Percentiles rank a stretch among this genome's conserved stretches.
Evolutionary conservation across 2,888 invertebrate genomes (phyloP).

Genomic region (Priocnemis perturbator): DNA sequence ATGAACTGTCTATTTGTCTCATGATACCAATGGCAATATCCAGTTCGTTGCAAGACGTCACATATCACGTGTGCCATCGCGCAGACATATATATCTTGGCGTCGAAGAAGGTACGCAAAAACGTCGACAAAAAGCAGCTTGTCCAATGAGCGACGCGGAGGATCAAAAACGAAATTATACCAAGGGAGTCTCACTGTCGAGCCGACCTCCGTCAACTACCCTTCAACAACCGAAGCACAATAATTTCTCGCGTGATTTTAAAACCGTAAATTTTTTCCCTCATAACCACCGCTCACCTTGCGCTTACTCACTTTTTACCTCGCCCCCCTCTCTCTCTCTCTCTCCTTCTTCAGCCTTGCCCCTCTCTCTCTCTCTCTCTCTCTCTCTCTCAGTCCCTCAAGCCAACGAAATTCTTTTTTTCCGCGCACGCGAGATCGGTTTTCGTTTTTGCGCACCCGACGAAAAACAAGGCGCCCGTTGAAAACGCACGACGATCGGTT

Average conservation of each 20-base stretch:
- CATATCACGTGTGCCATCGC: too few species aligned
- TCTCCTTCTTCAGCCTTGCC: too few species aligned
- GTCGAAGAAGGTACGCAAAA: too few species aligned
- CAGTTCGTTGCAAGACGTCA: too few species aligned
- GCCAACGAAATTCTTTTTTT: conserved; percentile 6
- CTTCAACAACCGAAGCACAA: conserved; percentile 57
- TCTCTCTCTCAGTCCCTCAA: conserved; percentile 38
- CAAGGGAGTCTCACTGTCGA: conserved; percentile 30
- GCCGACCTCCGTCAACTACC: conserved; percentile 11
- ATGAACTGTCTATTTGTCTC: too few species aligned
- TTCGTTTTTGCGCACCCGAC: conserved; percentile 55
- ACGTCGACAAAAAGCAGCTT: too few species aligned
- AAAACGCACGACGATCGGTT: conserved; percentile 70
- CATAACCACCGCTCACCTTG: conserved; percentile 51
- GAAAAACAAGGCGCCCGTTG: conserved; percentile 54
- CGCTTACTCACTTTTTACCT: background rate
- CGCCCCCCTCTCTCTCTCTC: conserved; percentile 35
- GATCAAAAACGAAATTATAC: too few species aligned
- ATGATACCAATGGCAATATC: too few species aligned
- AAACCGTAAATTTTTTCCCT: conserved; percentile 75
- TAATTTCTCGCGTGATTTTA: conserved; percentile 75
- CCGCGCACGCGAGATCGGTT: conserved; percentile 28
- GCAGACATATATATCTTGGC: too few species aligned
- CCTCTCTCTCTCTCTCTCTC: too few species aligned
- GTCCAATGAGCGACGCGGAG: too few species aligned